Conservation (phyloP, 1,140 invertebrate species). For the Anoplolepis gracilipes region DNA sequence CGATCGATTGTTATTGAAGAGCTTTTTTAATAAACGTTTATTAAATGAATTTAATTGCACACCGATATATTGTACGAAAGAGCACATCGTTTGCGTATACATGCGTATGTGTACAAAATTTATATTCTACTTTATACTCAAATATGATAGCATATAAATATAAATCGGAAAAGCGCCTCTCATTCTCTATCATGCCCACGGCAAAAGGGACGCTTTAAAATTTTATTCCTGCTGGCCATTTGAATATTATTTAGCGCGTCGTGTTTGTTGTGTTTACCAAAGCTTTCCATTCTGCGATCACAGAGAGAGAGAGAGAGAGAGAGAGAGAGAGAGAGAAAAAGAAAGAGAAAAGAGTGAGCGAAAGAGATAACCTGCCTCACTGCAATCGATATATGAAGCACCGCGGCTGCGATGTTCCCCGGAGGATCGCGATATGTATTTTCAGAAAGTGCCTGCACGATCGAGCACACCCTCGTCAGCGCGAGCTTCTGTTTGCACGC, state of each 20-base stretch:
- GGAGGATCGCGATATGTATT: slow-evolving; percentile 79
- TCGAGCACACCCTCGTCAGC: slow-evolving; percentile 66
- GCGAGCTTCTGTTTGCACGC: slow-evolving; percentile 79
- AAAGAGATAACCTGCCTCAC: slow-evolving; percentile 15
- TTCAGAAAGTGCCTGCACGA: slow-evolving; percentile 67
- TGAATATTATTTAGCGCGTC: slow-evolving; percentile 68
- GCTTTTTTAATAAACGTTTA: slow-evolving; percentile 42
- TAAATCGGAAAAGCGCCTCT: slow-evolving; percentile 30
- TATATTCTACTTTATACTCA: slow-evolving; percentile 41
- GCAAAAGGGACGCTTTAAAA: slow-evolving; percentile 41
- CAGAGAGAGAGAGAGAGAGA: not conserved
- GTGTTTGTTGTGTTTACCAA: slow-evolving; percentile 65
- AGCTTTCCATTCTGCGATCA: slow-evolving; percentile 49
- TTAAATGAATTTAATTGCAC: slow-evolving; percentile 38
- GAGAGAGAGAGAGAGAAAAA: not conserved
- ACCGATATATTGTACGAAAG: not conserved
- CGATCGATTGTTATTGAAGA: slow-evolving; percentile 18
- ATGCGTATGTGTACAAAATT: not conserved
- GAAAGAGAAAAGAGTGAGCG: not conserved
- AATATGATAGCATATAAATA: slow-evolving; percentile 40
- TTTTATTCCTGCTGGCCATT: slow-evolving; percentile 59
- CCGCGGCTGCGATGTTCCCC: slow-evolving; percentile 66
- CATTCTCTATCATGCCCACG: not conserved
- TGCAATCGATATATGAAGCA: slow-evolving; percentile 70
- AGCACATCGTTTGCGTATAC: not conserved